Evolutionary conservation across 2,888 invertebrate genomes (phyloP).

Genomic region (Oasisia sp.): DNA sequence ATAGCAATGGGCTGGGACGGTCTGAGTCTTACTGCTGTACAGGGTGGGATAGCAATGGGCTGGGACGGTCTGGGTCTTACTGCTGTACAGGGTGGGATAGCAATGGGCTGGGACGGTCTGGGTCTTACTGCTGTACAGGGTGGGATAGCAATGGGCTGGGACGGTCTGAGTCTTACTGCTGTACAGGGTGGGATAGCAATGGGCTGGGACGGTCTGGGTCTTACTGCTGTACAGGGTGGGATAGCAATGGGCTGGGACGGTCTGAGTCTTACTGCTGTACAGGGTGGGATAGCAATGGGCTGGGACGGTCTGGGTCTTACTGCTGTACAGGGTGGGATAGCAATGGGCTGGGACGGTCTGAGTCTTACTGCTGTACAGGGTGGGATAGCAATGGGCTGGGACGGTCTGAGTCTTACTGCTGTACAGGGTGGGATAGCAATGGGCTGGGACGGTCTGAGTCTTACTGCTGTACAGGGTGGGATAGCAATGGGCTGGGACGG

Average conservation of each 20-base stretch:
- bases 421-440: slow-evolving; percentile 90
- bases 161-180: too few relatives aligned
- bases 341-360: slow-evolving; percentile 77
- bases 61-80: slow-evolving; percentile 69
- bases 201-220: slow-evolving; percentile 95
- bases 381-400: slow-evolving; percentile 98
- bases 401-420: slow-evolving; percentile 91
- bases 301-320: slow-evolving; percentile 94
- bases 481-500: slow-evolving; percentile 81
- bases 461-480: slow-evolving; percentile 92
- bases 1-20: slow-evolving; percentile 93
- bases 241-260: slow-evolving; percentile 81
- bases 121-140: too few relatives aligned
- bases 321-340: slow-evolving; percentile 91
- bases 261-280: slow-evolving; percentile 62
- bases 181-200: too few relatives aligned
- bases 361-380: slow-evolving; percentile 95
- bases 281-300: slow-evolving; percentile 94
- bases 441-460: slow-evolving; percentile 81
- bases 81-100: too few relatives aligned
- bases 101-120: too few relatives aligned
- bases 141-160: too few relatives aligned
- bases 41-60: slow-evolving; percentile 86
- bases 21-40: slow-evolving; percentile 89
- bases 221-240: slow-evolving; percentile 86